Base-by-base conservation (phyloP, 2,113 vertebrate species). In the Trochalopteron elliotii region DNA sequence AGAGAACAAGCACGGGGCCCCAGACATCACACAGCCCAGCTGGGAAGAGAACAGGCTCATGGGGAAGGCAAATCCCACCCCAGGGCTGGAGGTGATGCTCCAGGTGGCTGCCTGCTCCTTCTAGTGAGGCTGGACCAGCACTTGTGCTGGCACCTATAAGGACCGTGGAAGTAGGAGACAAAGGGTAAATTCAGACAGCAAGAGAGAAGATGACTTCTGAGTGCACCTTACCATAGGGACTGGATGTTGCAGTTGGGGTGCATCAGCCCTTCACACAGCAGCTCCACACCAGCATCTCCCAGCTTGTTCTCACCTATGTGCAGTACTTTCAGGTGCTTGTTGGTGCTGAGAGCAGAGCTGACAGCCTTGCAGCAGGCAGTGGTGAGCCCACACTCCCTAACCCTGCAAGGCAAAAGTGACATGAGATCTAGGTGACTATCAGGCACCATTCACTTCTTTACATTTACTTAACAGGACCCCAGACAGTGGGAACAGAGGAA, bases 261-360 rank as follows among this genome's bases (percentile, higher is more conserved):
- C 86, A 95, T 15, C 72, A 98, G 74, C 45, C 95, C 97, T 83
- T 96, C 92, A 76, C 97, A 90, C 8, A 98, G 60, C 30, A 94
- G 39, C 69, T 71, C 92, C 11, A 97, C 86, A 3, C 98, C 98
- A 0, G 37, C 33, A 7, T 98, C 96, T 7, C 89, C 95, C 94
- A 98, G 50, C 10, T 71, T 89, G 81, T 98, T 98, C 94, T 72
- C 76, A 0, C 97, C 96, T 7, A 98, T 59, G 49, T 98, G 97
- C 74, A 98, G 95, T 13, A 98, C 97, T 88, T 80, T 91, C 37
- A 98, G 89, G 35, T 47, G 35, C 40, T 56, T 81, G 84, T 95
- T 98, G 45, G 63, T 24, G 4, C 93, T 78, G 85, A 98, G 77
- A 72, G 97, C 76, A 0, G 92, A 49, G 57, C 97, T 35, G 44